Evolutionary conservation across 2,113 vertebrate genomes (phyloP).

Genomic region (Panthera leo): DNA sequence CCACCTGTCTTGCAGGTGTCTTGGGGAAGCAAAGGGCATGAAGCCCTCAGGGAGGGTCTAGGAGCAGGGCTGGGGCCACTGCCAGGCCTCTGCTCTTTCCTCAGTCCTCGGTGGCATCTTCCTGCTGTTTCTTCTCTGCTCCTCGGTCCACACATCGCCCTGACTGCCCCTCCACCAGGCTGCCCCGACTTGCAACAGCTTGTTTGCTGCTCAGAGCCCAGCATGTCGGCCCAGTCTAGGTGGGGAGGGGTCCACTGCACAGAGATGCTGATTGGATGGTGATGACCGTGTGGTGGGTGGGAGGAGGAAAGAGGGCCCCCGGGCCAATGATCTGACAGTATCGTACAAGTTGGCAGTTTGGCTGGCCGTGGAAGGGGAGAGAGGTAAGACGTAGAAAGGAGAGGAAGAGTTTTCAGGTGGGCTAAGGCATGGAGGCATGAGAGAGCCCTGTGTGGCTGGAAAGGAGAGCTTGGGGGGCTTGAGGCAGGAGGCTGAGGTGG

Average conservation of each 20-base stretch:
- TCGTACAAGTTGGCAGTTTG: neutral
- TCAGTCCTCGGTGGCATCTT: neutral
- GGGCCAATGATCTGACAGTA: neutral
- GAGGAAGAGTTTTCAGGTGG: neutral
- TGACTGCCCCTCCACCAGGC: neutral
- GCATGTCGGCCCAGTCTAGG: neutral
- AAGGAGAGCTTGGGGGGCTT: neutral
- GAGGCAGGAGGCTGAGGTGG: neutral
- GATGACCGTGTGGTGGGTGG: too few relatives aligned
- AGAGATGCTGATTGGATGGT: neutral
- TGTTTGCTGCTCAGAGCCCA: neutral
- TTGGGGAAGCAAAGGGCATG: neutral
- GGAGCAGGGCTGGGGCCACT: neutral
- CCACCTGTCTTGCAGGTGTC: neutral
- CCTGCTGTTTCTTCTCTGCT: too few relatives aligned
- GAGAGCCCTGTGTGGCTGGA: neutral
- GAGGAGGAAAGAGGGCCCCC: neutral
- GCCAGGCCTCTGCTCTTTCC: neutral
- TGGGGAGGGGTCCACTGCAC: neutral
- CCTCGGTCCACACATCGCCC: accelerated
- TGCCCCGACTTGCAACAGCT: neutral
- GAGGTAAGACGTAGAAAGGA: too few relatives aligned
- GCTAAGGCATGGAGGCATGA: neutral
- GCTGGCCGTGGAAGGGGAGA: neutral
- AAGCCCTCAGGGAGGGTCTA: neutral